Evolutionary conservation across 2,113 vertebrate genomes (phyloP), one percentile per base, ranked within the genome.

Genomic region (Melanostigma gelatinosum): DNA sequence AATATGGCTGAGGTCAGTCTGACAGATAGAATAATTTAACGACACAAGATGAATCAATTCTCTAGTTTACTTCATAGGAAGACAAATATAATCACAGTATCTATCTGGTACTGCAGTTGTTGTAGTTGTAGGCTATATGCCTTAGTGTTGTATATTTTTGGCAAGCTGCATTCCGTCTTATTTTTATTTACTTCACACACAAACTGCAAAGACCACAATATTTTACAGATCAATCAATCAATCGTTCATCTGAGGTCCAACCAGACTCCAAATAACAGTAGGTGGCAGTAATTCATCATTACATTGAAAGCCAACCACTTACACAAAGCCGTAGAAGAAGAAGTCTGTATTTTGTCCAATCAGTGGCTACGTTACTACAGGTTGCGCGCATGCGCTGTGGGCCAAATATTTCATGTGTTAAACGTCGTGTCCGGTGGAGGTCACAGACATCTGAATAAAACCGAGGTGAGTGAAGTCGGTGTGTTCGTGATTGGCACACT

Each of bases 351-450:
- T 34, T 57, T 54, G 48, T 79, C 94, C 94, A 95, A 95, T 93
- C 88, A 84, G 75, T 80, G 10, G 46, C 9, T 0, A 8, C 57
- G 36, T 86, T 90, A 65, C 78, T 85, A 32, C 42, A 20, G 22
- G 7, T 8, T 0, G 0, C 24, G 88, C 94, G 89, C 95, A 94
- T 15, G 94, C 93, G 82, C 88, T 5, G n/a, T 79, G 1, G 0
- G 4, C 3, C 2, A 57, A 36, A 1, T 69, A 67, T 32, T 79
- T 92, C 90, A 93, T 87, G 92, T 70, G 93, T 83, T 77, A 2
- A 79, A 68, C 86, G 87, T 85, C 72, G 84, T 88, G 88, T 88
- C 81, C 44, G 84, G 90, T 95, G 94, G 94, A 95, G 95, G 95
- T 95, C 95, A 95, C 15, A 83, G 81, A 62, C 64, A 76, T 67